Conservation (phyloP, 2,888 invertebrate genomes). For the Caenorhabditis angaria region DNA sequence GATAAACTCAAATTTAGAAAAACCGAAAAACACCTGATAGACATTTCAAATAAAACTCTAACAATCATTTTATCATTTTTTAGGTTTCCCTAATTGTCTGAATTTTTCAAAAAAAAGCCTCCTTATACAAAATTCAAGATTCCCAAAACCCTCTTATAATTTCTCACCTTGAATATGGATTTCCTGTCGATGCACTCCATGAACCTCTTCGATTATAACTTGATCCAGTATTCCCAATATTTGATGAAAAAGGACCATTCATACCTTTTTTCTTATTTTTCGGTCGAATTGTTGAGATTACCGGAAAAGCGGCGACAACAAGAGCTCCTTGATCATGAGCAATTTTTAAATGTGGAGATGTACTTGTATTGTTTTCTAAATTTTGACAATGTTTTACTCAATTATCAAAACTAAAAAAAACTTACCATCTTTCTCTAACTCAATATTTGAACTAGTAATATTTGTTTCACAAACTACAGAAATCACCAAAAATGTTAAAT, state of each 20-base stretch:
- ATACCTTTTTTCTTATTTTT: constrained; percentile 30
- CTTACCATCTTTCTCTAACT: too few species aligned
- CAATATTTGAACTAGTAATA: not conserved
- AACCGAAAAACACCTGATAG: not conserved
- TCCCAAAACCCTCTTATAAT: not conserved
- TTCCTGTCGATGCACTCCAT: constrained; percentile 24
- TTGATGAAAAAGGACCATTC: constrained; percentile 17
- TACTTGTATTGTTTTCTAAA: not conserved
- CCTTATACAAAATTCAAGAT: not conserved
- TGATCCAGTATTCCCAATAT: constrained; percentile 28
- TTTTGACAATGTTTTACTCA: too few species aligned
- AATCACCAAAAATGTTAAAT: constrained; percentile 8
- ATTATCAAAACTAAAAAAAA: too few species aligned
- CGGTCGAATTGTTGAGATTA: constrained; percentile 31
- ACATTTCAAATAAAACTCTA: not conserved
- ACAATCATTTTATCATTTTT: not conserved
- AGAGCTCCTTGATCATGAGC: constrained; percentile 38
- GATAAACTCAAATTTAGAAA: not conserved
- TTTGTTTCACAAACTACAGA: constrained; percentile 8
- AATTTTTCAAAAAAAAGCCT: not conserved
- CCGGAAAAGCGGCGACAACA: constrained; percentile 38
- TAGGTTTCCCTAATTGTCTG: not conserved
- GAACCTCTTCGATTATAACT: constrained; percentile 22
- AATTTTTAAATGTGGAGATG: constrained; percentile 19
- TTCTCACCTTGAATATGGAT: constrained; percentile 34